Evolutionary conservation across 2,797 vertebrate species (phyloP).

Genomic region (Pempheris klunzingeri): DNA sequence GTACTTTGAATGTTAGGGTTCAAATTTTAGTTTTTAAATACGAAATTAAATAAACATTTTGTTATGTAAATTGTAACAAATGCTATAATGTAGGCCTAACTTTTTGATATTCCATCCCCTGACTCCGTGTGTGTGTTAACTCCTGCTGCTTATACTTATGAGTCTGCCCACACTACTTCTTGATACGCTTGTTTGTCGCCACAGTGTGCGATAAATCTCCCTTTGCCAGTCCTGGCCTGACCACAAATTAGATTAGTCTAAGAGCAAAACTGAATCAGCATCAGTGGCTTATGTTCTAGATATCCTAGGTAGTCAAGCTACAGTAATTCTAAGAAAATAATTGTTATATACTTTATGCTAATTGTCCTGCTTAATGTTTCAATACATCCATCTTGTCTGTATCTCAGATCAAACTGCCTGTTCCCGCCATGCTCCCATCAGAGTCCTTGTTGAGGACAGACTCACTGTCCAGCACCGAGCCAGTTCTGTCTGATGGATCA

Average conservation of each 20-base stretch:
- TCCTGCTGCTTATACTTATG: not conserved
- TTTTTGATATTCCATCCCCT: not conserved
- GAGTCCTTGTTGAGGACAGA: constrained; percentile 84
- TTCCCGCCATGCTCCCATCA: constrained; percentile 76
- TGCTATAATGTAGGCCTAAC: not conserved
- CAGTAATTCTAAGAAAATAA: constrained; percentile 3
- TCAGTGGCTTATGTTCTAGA: not conserved
- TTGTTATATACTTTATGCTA: not conserved
- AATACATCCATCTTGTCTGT: constrained; percentile 5
- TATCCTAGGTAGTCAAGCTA: not conserved
- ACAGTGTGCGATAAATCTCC: constrained; percentile 5
- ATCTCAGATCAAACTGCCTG: constrained; percentile 80
- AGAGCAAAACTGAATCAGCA: not conserved
- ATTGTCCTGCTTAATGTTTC: not conserved
- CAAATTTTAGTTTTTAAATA: not conserved
- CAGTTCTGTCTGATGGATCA: constrained; percentile 84
- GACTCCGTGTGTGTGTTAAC: not conserved
- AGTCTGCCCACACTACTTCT: not conserved
- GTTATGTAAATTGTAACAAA: not conserved
- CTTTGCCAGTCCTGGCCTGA: not conserved
- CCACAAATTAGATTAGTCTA: constrained; percentile 5
- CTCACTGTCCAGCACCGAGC: constrained; percentile 84
- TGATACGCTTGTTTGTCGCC: not conserved
- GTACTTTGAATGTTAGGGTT: not conserved
- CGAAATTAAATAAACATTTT: not conserved